Percentiles rank a stretch among this genome's conserved stretches.
Evolutionary conservation across 2,113 vertebrate species (phyloP).

Genomic region (Hippocampus comes): DNA sequence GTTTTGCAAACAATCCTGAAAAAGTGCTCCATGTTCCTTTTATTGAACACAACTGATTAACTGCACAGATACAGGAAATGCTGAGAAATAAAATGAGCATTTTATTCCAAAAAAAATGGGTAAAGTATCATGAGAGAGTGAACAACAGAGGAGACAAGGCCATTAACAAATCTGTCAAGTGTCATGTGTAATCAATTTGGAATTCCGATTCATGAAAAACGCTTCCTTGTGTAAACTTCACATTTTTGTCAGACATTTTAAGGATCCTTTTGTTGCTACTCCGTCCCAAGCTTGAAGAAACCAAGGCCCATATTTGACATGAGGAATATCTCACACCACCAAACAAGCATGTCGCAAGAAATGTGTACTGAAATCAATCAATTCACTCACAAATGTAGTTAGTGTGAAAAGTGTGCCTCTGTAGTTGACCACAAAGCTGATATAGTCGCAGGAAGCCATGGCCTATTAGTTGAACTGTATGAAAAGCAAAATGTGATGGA

Average conservation of each 20-base stretch:
- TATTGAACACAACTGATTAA: neutral
- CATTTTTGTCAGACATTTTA: neutral
- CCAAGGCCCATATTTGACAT: neutral
- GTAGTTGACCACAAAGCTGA: no score
- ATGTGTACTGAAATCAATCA: no score
- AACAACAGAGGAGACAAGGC: neutral
- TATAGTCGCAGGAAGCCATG: no score
- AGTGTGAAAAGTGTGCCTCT: no score
- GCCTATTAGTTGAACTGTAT: neutral
- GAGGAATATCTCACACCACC: neutral
- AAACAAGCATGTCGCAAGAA: no score
- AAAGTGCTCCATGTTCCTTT: neutral
- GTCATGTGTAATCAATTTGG: neutral
- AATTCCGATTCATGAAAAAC: neutral
- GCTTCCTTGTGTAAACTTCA: neutral
- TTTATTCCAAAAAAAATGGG: no score
- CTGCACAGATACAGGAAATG: neutral
- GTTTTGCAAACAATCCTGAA: no score
- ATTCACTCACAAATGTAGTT: no score
- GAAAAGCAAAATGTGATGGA: neutral
- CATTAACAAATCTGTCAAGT: neutral
- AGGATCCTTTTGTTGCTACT: neutral
- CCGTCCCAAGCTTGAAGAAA: neutral
- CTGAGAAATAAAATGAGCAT: neutral
- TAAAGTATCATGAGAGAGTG: neutral